Evolutionary conservation across 2,888 invertebrate species (phyloP).

Genomic region (Agrotis segetum): DNA sequence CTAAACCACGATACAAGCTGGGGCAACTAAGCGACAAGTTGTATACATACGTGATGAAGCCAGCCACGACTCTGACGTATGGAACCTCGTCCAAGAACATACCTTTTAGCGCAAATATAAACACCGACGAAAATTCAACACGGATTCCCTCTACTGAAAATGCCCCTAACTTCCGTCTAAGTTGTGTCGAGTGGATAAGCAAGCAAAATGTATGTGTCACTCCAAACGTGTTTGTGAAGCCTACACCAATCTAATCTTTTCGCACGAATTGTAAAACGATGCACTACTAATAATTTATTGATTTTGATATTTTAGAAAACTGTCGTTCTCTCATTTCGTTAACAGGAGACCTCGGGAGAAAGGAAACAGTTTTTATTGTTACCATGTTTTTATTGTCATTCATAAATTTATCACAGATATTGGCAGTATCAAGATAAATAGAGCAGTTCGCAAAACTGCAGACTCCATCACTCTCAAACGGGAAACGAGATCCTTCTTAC

Average conservation of each 20-base stretch:
- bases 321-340: slow-evolving; percentile 49
- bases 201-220: slow-evolving; percentile 49
- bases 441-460: slow-evolving; percentile 80
- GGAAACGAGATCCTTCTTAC: slow-evolving; percentile 72
- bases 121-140: slow-evolving; percentile 42
- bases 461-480: slow-evolving; percentile 68
- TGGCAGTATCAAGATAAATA: slow-evolving; percentile 70
- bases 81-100: slow-evolving; percentile 65
- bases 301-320: slow-evolving; percentile 36
- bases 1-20: slow-evolving; percentile 77
- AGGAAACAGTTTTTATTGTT: slow-evolving; percentile 87
- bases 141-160: slow-evolving; percentile 35
- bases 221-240: slow-evolving; percentile 44
- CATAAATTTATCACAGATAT: slow-evolving; percentile 81
- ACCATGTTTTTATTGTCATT: slow-evolving; percentile 85
- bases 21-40: slow-evolving; percentile 55
- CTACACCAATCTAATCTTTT: slow-evolving; percentile 38
- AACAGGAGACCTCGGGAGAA: slow-evolving; percentile 84
- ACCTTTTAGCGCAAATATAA: slow-evolving; percentile 63
- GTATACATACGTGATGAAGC: slow-evolving; percentile 65
- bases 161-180: slow-evolving; percentile 44
- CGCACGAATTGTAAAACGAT: slow-evolving; percentile 38
- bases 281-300: slow-evolving; percentile 25
- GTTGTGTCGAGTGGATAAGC: slow-evolving; percentile 38
- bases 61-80: slow-evolving; percentile 57